Conservation (phyloP, 2,888 invertebrate species). For the Acleris laterana region DNA sequence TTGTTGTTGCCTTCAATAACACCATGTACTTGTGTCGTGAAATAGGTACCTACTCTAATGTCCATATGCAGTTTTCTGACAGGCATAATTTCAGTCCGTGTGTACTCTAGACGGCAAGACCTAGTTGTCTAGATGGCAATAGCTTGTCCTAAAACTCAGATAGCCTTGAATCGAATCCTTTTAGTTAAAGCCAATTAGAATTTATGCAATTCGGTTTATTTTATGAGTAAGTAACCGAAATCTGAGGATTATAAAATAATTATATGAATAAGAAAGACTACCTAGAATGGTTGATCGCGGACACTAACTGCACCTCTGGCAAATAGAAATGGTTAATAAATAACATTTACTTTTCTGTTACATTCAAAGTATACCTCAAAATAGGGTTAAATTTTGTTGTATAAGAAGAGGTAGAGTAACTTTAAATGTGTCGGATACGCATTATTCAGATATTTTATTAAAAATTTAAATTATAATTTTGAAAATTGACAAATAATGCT, state of each 20-base stretch:
- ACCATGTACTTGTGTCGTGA: conserved; percentile 21
- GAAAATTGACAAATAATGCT: neutral
- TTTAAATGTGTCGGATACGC: neutral
- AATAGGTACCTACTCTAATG: neutral
- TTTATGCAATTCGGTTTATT: neutral
- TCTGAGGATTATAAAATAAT: neutral
- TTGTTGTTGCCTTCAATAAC: conserved; percentile 9
- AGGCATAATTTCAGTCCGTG: neutral
- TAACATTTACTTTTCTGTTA: too few species aligned
- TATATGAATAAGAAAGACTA: too few species aligned
- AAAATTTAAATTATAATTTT: conserved; percentile 8
- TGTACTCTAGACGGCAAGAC: neutral
- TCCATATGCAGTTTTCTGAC: conserved; percentile 18
- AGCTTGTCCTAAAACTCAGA: neutral
- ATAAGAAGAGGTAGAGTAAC: neutral
- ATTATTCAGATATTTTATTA: neutral
- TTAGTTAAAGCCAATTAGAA: neutral
- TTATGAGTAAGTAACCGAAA: neutral
- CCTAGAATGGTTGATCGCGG: too few species aligned
- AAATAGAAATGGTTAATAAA: too few species aligned
- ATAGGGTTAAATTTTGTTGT: too few species aligned
- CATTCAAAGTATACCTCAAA: too few species aligned
- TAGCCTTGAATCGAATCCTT: neutral
- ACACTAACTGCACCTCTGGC: too few species aligned
- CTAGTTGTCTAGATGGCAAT: neutral